Evolutionary conservation across 2,113 vertebrate species (phyloP).

Genomic region (Pseudorasbora parva): DNA sequence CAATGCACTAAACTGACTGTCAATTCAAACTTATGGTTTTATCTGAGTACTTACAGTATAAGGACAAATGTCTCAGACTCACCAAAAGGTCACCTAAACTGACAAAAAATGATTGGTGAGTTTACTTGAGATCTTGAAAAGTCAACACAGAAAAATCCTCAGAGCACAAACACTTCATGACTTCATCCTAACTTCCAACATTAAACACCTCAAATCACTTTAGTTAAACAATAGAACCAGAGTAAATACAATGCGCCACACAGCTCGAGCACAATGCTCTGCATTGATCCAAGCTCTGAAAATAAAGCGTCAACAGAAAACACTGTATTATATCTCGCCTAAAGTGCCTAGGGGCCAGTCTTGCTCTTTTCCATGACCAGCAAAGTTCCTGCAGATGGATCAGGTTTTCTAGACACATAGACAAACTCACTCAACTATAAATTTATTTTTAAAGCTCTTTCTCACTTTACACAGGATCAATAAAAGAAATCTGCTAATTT

Average conservation of each 20-base stretch:
- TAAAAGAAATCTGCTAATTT: neutral
- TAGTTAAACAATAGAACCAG: constrained; percentile 22
- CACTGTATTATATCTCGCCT: neutral
- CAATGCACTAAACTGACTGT: neutral
- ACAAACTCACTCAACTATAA: constrained; percentile 17
- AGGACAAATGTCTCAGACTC: neutral
- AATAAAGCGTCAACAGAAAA: constrained; percentile 25
- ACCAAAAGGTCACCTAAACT: constrained; percentile 9
- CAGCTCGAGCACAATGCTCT: neutral
- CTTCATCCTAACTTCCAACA: constrained; percentile 48
- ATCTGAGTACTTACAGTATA: neutral
- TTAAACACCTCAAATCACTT: constrained; percentile 65
- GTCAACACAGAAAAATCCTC: constrained; percentile 29
- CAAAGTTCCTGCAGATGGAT: neutral
- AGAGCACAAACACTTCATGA: neutral
- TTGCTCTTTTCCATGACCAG: neutral
- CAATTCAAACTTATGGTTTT: neutral
- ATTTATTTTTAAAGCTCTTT: constrained; percentile 4
- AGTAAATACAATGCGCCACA: constrained; percentile 27
- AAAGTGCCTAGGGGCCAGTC: constrained; percentile 14
- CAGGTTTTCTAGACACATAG: constrained; percentile 12
- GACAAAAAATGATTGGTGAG: neutral
- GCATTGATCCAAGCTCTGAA: constrained; percentile 12
- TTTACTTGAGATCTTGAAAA: constrained; percentile 7
- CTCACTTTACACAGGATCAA: constrained; percentile 1